These are phyloP conservation scores for Myxocyprinus asiaticus DNA, from an alignment of 2,113 vertebrate genomes.

Conservation along the genomic window DNA sequence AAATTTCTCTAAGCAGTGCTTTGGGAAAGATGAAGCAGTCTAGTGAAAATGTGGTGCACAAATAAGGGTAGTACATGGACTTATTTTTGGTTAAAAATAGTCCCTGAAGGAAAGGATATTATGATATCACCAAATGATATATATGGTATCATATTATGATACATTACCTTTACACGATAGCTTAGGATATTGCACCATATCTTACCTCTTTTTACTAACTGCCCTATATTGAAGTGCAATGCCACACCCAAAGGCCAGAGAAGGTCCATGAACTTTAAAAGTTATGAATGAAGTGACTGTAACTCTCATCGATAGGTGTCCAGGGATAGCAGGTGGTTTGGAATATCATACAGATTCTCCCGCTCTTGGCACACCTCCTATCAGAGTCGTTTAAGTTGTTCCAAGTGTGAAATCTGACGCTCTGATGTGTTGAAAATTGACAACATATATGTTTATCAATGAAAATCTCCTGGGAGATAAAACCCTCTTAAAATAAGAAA, in stretches of 20 bases:
- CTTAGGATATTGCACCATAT: constrained; percentile 1
- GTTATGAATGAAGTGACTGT: background rate
- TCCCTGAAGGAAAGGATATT: background rate
- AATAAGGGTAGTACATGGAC: too few relatives aligned
- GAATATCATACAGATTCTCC: background rate
- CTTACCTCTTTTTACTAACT: constrained; percentile 18
- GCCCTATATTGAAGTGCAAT: background rate
- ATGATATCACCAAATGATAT: too few relatives aligned
- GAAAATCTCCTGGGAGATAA: background rate
- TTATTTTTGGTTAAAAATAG: background rate
- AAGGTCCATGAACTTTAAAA: background rate
- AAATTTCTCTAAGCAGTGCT: too few relatives aligned
- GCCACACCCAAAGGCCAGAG: background rate
- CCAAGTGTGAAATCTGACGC: constrained; percentile 3
- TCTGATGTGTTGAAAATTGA: constrained; percentile 15
- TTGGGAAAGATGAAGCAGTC: too few relatives aligned
- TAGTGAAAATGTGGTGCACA: too few relatives aligned
- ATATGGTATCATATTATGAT: too few relatives aligned
- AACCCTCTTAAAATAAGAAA: background rate
- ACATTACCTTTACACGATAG: constrained; percentile 1
- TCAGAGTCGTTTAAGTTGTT: background rate
- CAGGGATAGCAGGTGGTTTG: too few relatives aligned
- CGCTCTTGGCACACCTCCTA: background rate
- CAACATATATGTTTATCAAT: background rate
- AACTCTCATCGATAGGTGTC: too few relatives aligned